Evolutionary conservation across 2,113 vertebrate species (phyloP), one percentile per base, ranked within the genome.

Genomic region (Leuciscus idus): DNA sequence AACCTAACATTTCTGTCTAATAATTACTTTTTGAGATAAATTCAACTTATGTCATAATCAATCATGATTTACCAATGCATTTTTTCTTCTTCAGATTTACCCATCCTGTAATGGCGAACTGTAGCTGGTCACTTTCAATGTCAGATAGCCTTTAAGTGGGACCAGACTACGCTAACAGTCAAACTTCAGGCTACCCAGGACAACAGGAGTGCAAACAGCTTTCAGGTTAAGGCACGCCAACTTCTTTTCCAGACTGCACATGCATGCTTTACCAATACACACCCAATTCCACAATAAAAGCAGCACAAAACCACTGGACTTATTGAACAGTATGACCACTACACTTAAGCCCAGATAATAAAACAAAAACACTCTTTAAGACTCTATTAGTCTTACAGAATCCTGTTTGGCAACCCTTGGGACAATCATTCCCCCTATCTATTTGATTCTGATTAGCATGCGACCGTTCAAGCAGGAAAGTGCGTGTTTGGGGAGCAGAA

Each of bases 401-500:
- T 28, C 78, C 57, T 46, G 57, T 46, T 46, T 64, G 36, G 36
- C 39, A 64, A 81, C 36, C 7, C 36, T 39, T 80, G 33, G 57
- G 36, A 81, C 78, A 81, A 50, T 52, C 55, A 66, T 66, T 28
- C 9, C 39, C 39, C 1, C 57, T 26, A 30, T 64, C 6, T 30
- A 30, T 21, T 66, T 66, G 9, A 66, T 50, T 81, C n/a, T 12
- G 26, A 68, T 30, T 48, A 28, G 43, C 79, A 21, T 48, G 61
- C 39, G 19, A 17, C 66, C n/a, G 4, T 79, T 39, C 55, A 79
- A 79, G 52, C 0, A 5, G 3, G 19, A 33, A 79, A 79, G 55
- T 61, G 30, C 61, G 57, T 80, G 77, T 80, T 80, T 43, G 57
- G 33, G 21, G n/a, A 81, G 61, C 79, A 66, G 61, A 81, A 62